Conservation (phyloP, 2,888 invertebrate species). For the Sympetrum striolatum region DNA sequence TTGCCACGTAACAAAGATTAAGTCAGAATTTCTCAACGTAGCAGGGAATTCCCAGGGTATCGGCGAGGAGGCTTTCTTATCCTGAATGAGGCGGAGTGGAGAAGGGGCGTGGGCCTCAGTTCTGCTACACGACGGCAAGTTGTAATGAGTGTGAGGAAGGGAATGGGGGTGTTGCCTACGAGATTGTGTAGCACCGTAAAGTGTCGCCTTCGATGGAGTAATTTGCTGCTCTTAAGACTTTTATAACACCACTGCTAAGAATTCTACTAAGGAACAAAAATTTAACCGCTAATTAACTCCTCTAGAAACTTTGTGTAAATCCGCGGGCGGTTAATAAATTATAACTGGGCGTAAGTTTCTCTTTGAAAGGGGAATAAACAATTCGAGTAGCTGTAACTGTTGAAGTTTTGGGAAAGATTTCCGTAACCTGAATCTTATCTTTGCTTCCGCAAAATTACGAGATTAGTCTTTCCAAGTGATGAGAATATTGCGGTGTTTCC, state of each 20-base stretch:
- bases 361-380: too few relatives aligned
- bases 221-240: background rate
- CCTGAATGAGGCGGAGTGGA: background rate
- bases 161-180: background rate
- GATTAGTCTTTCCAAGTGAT: too few relatives aligned
- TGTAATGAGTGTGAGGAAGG: background rate
- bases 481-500: too few relatives aligned
- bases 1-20: too few relatives aligned
- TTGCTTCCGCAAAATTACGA: too few relatives aligned
- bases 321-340: too few relatives aligned
- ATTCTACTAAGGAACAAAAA: background rate
- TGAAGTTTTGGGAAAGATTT: too few relatives aligned
- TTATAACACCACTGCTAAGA: background rate
- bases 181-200: background rate
- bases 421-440: too few relatives aligned
- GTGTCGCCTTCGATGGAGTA: background rate
- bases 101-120: background rate
- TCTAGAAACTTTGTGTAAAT: background rate
- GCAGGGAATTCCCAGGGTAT: too few relatives aligned
- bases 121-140: background rate
- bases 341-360: too few relatives aligned
- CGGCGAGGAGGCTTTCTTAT: background rate
- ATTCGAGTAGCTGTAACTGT: too few relatives aligned
- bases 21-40: too few relatives aligned
- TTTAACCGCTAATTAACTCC: background rate